Base-by-base conservation (phyloP, 2,888 invertebrate genomes). In the Platerodrilus igneus region DNA sequence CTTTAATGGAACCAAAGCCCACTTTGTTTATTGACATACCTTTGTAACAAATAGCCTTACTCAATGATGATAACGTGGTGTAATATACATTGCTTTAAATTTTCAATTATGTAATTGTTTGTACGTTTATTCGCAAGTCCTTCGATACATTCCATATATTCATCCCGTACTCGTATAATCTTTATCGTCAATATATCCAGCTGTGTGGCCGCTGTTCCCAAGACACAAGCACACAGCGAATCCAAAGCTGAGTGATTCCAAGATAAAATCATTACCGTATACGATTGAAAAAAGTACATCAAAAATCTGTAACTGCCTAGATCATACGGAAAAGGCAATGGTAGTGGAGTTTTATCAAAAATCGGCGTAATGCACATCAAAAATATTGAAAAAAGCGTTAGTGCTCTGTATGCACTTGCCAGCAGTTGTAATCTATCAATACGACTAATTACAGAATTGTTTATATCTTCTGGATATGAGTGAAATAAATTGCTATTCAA, bases 301-400 rank as follows among this genome's bases (percentile, higher is more conserved):
- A 30, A 21, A 28, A 25, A 30, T 17, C 7, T 29, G 7, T 37
- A 47, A 7, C 17, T 18, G 7, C 42, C 40, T 17, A 47, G 4
- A 9, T 49, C 37, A 30, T 36, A 47, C n/a, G 46, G 37, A 37
- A 49, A 41, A 9, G 49, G 47, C 34, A 49, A 40, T 1, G 49
- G 46, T 9, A 40, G 26, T 4, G 34, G 33, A 21, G 32, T 36
- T 2, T 38, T 26, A n/a, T 41, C 41, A 6, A 41, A 3, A 18
- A 45, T 17, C 2, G 47, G 47, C 18, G 32, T 39, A 22, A 39
- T 21, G 1, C 19, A 7, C 19, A 31, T 38, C 8, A 47, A 11
- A n/a, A 32, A 4, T 4, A 45, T 14, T 5, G 35, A 37, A 26
- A 13, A 16, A 7, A 32, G n/a, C 4, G 26, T 14, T 4, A 36